These are phyloP conservation scores for Chlorops oryzae DNA, from an alignment of 1,140 invertebrate genomes.

Conservation along the genomic window DNA sequence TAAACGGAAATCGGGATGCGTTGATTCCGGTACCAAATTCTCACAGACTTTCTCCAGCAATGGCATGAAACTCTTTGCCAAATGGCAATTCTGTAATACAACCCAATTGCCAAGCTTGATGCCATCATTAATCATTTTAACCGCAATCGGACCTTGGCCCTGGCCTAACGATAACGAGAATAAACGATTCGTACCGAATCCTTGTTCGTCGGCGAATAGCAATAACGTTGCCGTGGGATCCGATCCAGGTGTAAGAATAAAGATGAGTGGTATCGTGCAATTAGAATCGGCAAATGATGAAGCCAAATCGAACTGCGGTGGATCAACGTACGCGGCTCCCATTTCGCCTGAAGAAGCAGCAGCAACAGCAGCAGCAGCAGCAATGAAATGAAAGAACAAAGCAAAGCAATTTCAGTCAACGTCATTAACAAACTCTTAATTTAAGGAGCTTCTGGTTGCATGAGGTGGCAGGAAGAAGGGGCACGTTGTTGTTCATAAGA, in stretches of 20 bases:
- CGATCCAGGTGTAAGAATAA: conserved; percentile 85
- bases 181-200: conserved; percentile 73
- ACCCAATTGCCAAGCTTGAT: conserved; percentile 82
- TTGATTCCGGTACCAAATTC: conserved; percentile 65
- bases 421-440: too few relatives aligned
- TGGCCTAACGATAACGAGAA: conserved; percentile 88
- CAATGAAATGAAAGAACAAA: too few relatives aligned
- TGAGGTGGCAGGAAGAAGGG: too few relatives aligned
- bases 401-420: too few relatives aligned
- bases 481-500: too few relatives aligned
- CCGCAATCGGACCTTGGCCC: conserved; percentile 87
- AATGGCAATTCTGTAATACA: conserved; percentile 90
- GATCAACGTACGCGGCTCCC: conserved; percentile 75
- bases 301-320: conserved; percentile 80
- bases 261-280: conserved; percentile 78
- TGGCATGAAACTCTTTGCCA: conserved; percentile 91
- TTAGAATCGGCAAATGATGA: conserved; percentile 81
- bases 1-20: conserved; percentile 82
- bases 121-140: conserved; percentile 80
- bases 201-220: conserved; percentile 87
- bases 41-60: conserved; percentile 77
- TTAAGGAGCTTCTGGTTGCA: too few relatives aligned
- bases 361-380: too few relatives aligned
- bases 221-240: conserved; percentile 82
- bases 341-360: conserved; percentile 60